Evolutionary conservation across 2,888 invertebrate species (phyloP), one percentile per base, ranked within the genome.

Genomic region (Conus canariensis): DNA sequence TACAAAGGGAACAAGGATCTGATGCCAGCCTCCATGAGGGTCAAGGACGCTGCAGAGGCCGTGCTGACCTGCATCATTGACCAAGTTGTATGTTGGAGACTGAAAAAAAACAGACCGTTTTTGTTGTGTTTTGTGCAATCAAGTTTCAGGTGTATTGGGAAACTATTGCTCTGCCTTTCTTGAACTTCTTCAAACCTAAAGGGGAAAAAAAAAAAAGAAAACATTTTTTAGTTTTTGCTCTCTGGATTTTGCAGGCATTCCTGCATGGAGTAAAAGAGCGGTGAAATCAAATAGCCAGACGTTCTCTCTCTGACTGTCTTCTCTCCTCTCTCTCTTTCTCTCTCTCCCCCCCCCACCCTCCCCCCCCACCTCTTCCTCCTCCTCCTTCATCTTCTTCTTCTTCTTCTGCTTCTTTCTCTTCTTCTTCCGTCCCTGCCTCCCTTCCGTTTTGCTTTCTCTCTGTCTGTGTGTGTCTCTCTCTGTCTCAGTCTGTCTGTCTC

Each of bases 11-110:
- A 99, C 93, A 99, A 99, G 95, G 98, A 99, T 96, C 96, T 99
- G 91, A 99, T 99, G 95, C 99, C 99, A 0, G 99, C 99, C 0
- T 99, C 99, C 0, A 98, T 99, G 98, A 97, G 99, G 93, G 99
- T 99, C 0, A 97, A 99, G 91, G 99, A 99, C 96, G 99, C 99
- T 0, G 99, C 99, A 0, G 99, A 99, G 96, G 98, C 98, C 92
- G 97, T 99, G 77, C 97, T 99, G 10, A 98, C 98, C 93, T 97
- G 98, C 91, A 98, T 99, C 93, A 97, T 99, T 64, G 94, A 94
- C 91, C 94, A 94, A 93, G 94, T 94, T 92, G 94, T 94, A 88
- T 85, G 93, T 92, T 14, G 56, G 3, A 77, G 8, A n/a, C 0
- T 2, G n/a, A 45, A 8, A 45, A 45, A 16, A 16, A 67, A 16